These are phyloP conservation scores for Deroptyus accipitrinus DNA, from an alignment of 2,113 vertebrate genomes.

Conservation along the genomic window DNA sequence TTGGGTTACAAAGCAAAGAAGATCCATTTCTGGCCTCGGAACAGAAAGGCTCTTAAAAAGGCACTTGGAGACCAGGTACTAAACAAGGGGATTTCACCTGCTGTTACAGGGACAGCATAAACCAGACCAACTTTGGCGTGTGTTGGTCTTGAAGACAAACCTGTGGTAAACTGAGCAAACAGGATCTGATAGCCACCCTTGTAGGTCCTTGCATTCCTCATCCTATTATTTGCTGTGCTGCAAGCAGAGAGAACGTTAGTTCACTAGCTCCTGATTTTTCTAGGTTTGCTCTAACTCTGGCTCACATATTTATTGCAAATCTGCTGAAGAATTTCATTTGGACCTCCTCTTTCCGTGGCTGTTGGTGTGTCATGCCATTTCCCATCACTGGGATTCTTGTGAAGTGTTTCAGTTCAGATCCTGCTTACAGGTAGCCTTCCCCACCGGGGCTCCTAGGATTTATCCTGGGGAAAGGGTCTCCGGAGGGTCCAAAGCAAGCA, in stretches of 20 bases:
- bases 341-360: not conserved
- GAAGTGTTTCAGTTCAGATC: not conserved
- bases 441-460: not conserved
- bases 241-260: not conserved
- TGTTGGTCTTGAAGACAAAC: not conserved
- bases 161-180: not conserved
- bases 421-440: not conserved
- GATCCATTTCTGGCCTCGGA: not conserved
- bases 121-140: not conserved
- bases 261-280: not conserved
- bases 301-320: not conserved
- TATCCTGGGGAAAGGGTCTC: not conserved
- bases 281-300: not conserved
- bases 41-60: not conserved
- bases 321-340: not conserved
- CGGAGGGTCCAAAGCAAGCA: not conserved
- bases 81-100: not conserved
- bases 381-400: not conserved
- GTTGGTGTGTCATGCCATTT: not conserved
- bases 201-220: not conserved
- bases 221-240: not conserved
- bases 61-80: not conserved
- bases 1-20: not conserved
- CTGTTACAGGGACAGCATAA: accelerated
- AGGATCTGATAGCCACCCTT: not conserved